Conservation (phyloP, 2,797 vertebrate genomes). For the Dermochelys coriacea region DNA sequence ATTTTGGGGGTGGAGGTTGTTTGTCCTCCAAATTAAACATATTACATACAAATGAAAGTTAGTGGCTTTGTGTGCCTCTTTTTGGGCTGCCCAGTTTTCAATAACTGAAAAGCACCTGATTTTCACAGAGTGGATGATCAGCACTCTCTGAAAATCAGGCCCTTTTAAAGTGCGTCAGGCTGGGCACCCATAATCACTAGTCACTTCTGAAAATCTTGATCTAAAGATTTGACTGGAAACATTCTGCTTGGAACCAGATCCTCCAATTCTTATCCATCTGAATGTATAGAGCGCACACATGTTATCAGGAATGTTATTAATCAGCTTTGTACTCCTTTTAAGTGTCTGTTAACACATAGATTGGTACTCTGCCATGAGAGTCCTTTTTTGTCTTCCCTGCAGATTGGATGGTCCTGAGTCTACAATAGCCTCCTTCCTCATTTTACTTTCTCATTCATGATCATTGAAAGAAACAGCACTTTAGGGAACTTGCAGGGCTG, state of each 20-base stretch:
- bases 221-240: background rate
- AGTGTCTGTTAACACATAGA: background rate
- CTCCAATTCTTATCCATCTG: background rate
- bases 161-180: background rate
- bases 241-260: background rate
- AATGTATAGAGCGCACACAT: background rate
- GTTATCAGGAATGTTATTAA: background rate
- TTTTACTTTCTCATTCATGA: constrained; percentile 1
- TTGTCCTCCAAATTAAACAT: background rate
- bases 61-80: background rate
- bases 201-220: background rate
- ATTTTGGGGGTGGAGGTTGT: background rate
- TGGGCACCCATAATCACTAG: background rate
- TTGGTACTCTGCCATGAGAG: background rate
- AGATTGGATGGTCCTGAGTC: background rate
- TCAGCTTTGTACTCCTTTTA: background rate
- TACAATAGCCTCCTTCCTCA: background rate
- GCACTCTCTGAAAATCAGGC: background rate
- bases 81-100: background rate
- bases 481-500: constrained; percentile 32
- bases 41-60: background rate
- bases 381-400: background rate
- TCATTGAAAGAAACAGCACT: constrained; percentile 2
- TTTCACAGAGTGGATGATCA: background rate
- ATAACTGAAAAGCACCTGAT: background rate